Evolutionary conservation across 2,888 invertebrate species (phyloP).

Genomic region (Sacculina carcini): DNA sequence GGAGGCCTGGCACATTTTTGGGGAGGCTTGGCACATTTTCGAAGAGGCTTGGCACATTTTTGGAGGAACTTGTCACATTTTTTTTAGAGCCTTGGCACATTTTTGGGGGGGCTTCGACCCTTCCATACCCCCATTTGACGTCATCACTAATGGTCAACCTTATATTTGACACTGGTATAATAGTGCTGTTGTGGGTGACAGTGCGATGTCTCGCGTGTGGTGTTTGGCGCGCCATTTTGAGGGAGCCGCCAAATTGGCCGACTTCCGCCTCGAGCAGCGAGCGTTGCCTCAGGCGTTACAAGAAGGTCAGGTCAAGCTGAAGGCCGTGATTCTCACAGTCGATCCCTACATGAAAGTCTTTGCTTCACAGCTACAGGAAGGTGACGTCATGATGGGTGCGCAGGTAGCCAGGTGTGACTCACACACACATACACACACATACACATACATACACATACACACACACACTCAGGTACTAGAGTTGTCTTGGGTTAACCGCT

Average conservation of each 20-base stretch:
- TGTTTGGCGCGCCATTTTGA: background rate
- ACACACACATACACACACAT: background rate
- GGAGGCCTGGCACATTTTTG: too few species aligned
- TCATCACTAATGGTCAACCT: too few species aligned
- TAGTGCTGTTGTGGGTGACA: too few species aligned
- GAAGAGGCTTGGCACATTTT: too few species aligned
- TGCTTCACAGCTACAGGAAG: background rate
- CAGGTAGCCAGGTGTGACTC: background rate
- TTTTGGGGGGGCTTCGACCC: too few species aligned
- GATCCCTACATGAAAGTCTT: background rate
- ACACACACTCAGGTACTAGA: background rate
- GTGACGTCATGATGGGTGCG: background rate
- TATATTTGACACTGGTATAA: too few species aligned
- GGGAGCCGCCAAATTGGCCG: background rate
- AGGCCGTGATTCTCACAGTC: constrained; percentile 3
- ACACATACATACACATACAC: background rate
- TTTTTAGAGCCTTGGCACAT: too few species aligned
- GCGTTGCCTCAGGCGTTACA: background rate
- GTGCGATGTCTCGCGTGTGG: too few species aligned
- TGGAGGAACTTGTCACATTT: too few species aligned
- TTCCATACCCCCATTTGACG: too few species aligned
- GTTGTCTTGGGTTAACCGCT: background rate
- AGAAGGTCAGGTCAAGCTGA: background rate
- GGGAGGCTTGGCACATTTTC: too few species aligned
- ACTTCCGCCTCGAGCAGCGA: background rate